Evolutionary conservation across 2,888 invertebrate genomes (phyloP), one percentile per base, ranked within the genome.

Genomic region (Acanthoscelides obtectus): DNA sequence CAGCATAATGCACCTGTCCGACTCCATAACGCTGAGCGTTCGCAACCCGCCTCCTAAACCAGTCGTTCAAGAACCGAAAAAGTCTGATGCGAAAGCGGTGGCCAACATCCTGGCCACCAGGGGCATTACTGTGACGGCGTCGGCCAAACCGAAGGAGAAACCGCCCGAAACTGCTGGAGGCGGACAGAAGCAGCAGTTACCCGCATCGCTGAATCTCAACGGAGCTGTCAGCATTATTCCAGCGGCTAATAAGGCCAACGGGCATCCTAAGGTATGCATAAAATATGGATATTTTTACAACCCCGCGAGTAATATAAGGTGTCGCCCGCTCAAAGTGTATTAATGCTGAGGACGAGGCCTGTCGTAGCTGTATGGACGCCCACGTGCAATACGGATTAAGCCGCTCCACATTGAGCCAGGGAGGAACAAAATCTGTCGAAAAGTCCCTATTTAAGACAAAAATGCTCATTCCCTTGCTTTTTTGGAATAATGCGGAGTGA

Each of bases 51-150:
- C 81, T 20, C 83, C 82, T 1, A 75, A 79, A 71, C 80, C 81
- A 0, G 85, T 86, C 70, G 85, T 87, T 69, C 80, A 78, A 20
- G 81, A 80, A 70, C 81, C 86, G 1, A 90, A 90, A 69, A 90
- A 90, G 79, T 90, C 90, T 64, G 92, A 93, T 81, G 92, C 93
- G 0, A 92, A 90, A 79, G 91, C 92, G 0, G 93, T 94, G 80
- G 93, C 94, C 0, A 92, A 91, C 81, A 91, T 94, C 72, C 84
- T 94, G 72, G 93, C 93, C 2, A 91, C 92, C 5, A 87, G 94
- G 74, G 94, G 94, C 1, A 94, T 94, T 71, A 93, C 93, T 63
- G 90, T 94, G 0, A 93, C 93, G 67, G 91, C 92, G 67, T 88
- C 90, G 22, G 90, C 86, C 12, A 88, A 88, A 80, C 78, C 86